Evolutionary conservation across 2,888 invertebrate species (phyloP), one percentile per base, ranked within the genome.

Genomic region (Scaptomyza polygonia): DNA sequence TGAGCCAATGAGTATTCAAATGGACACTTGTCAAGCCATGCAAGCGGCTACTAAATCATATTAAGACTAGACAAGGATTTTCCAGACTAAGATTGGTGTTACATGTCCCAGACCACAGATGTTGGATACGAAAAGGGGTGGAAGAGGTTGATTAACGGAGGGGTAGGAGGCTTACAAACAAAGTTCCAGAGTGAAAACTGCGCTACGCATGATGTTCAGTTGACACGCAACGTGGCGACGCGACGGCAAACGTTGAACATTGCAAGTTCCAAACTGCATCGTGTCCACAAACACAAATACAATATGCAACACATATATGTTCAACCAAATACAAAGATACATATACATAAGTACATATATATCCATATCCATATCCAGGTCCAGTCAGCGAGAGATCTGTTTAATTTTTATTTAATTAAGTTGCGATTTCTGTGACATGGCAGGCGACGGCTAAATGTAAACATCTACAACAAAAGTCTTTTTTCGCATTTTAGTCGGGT

Each of bases 21-120:
- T 89, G 90, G 89, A 90, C 90, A 90, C 88, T 90, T 90, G 89
- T 89, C 86, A 89, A 85, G 88, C 88, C 87, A 88, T 84, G 88
- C 84, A 81, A 79, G 83, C 63, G 86, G 79, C 81, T 86, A 84
- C 88, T 90, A 90, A 89, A 89, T 89, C 90, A 89, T 89, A 89
- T 89, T 79, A 86, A 78, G 87, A 86, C 89, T 74, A 79, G 86
- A 87, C 89, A 85, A 79, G 88, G 89, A 77, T 84, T 86, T 39
- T 81, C 80, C 84, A 77, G 73, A 86, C 88, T 79, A 51, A 82
- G 87, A 82, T 82, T 86, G 83, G 86, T 87, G 73, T 83, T 87
- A 86, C 88, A 79, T 82, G 86, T 86, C 52, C 27, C 62, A 36
- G 43, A 25, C 43, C 57, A 43, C 18, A 30, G 49, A 42, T 54